Conservation (phyloP, 2,797 vertebrate genomes). For the Phyllotis vaccarum region DNA sequence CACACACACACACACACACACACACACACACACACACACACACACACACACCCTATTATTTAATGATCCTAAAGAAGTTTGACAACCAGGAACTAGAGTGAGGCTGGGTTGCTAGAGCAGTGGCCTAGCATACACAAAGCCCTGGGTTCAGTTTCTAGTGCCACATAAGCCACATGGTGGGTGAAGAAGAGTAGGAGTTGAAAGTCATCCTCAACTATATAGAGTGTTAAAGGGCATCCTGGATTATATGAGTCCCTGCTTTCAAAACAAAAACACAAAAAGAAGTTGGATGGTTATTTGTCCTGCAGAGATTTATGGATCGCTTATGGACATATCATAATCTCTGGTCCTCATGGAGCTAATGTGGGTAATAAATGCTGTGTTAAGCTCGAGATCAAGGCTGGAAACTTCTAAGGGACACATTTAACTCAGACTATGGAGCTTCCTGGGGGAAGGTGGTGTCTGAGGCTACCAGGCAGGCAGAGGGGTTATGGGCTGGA, state of each 20-base stretch:
- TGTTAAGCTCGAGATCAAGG: rapidly evolving
- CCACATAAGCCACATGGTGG: not conserved
- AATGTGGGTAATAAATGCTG: not conserved
- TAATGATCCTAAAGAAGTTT: not conserved
- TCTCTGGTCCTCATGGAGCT: not conserved
- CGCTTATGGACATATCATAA: not conserved
- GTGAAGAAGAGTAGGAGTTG: no score
- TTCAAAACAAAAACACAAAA: not conserved
- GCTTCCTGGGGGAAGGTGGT: not conserved
- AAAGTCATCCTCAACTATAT: not conserved
- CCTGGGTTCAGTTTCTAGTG: not conserved
- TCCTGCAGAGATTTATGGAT: not conserved
- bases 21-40: no score
- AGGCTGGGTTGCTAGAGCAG: not conserved
- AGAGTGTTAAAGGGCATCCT: not conserved
- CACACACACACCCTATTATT: not conserved
- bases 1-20: no score
- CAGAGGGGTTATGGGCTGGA: not conserved
- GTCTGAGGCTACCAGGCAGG: not conserved
- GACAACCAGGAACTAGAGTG: not conserved
- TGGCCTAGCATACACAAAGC: not conserved
- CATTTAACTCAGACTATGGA: not conserved
- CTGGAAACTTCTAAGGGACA: no score
- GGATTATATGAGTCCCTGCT: not conserved
- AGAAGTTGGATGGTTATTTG: not conserved